These are phyloP conservation scores for Coelinius sp. DNA, from an alignment of 2,888 invertebrate species.

Conservation along the genomic window DNA sequence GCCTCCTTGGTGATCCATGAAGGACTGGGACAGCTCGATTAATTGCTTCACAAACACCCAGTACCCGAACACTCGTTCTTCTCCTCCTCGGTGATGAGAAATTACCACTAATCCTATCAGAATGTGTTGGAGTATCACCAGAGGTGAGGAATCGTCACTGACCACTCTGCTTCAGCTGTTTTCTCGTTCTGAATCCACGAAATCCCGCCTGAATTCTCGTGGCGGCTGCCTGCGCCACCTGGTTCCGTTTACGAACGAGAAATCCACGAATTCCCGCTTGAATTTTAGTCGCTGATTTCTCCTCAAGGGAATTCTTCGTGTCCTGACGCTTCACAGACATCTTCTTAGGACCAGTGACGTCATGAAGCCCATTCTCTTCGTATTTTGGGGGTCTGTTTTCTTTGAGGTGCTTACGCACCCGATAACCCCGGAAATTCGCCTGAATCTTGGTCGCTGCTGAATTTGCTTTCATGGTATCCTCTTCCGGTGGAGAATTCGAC, in stretches of 20 bases:
- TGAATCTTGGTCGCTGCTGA: constrained; percentile 74
- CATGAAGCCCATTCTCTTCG: background rate
- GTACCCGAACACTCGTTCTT: background rate
- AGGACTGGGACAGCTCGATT: constrained; percentile 9
- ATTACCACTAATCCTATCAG: constrained; percentile 6
- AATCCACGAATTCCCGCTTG: constrained; percentile 81
- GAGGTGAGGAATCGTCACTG: constrained; percentile 48
- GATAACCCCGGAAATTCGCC: constrained; percentile 74
- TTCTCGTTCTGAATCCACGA: constrained; percentile 65
- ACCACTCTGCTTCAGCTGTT: constrained; percentile 60
- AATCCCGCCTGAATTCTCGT: constrained; percentile 68
- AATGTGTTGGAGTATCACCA: constrained; percentile 22
- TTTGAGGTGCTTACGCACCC: constrained; percentile 72
- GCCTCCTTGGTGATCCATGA: constrained; percentile 2
- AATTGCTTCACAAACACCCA: background rate
- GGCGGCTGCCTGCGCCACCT: constrained; percentile 64
- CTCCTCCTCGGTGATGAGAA: background rate
- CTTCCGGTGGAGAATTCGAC: constrained; percentile 42
- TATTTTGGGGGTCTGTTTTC: constrained; percentile 43
- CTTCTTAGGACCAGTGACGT: background rate
- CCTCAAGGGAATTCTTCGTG: constrained; percentile 52
- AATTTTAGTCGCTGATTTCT: constrained; percentile 74
- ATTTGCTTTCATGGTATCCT: constrained; percentile 55
- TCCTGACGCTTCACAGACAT: constrained; percentile 1
- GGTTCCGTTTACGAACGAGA: constrained; percentile 74